Evolutionary conservation across 2,888 invertebrate genomes (phyloP), one percentile per base, ranked within the genome.

Genomic region (Ditylenchus weischeri): DNA sequence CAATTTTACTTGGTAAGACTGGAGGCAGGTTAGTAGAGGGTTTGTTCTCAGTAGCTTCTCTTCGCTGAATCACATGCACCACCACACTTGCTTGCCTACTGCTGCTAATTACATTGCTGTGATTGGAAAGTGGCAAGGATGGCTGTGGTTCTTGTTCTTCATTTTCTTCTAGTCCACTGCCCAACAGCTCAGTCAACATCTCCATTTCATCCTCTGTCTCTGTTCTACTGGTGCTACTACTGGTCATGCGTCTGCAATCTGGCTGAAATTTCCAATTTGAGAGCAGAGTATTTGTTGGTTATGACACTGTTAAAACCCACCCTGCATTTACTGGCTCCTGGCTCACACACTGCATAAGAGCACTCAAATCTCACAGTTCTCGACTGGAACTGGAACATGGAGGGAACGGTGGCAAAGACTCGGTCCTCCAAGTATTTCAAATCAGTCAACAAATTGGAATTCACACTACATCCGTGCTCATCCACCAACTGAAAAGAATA

Each of bases 341-440:
- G 57, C 21, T 48, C 35, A 58, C 71, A 71, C 36, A 73, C 35
- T 29, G 23, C 49, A 21, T 73, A 35, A 36, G 51, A 60, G 38
- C 71, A 71, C 35, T 73, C 69, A 35, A 71, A 70, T 8, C 54
- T 65, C 10, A 71, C 57, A 23, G 50, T 64, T 21, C 62, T 69
- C 3, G 71, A 70, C 21, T 74, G 71, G 38, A 71, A 71, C 8
- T 62, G 54, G 54, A 71, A 71, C 73, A 71, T 73, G 13, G 63
- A 63, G 18, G 67, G 68, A 61, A 71, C 72, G 15, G 36, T 48
- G 18, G 73, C 69, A 21, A 35, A 21, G 6, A 73, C 71, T 49
- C 11, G 43, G 18, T 58, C 48, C 38, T 70, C 43, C 51, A 60
- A 36, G 54, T 70, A 70, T 0, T 62, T 51, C 23, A 70, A 70